Base-by-base conservation (phyloP, 2,797 vertebrate genomes). In the Siniperca obscura region DNA sequence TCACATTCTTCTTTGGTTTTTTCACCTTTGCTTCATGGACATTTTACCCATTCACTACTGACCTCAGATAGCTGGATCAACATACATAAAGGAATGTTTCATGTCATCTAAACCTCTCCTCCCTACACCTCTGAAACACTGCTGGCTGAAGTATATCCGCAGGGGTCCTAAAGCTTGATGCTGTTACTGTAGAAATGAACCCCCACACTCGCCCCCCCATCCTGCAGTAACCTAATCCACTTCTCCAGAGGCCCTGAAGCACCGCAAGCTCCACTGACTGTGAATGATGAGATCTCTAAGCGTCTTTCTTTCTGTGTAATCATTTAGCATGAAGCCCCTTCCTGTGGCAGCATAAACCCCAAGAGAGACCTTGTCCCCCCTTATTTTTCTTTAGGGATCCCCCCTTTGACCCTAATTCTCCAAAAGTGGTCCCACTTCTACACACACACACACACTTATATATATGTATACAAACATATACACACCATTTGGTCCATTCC, bases 271-370 rank as follows among this genome's bases (percentile, higher is more conserved):
- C 77, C 60, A 53, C 75, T 89, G 76, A 90, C 86, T 86, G 84
- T 90, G 87, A 93, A 85, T 48, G 84, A 90, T 92, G 86, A 81
- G 80, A 84, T 88, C 81, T 88, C 70, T 62, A 44, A 87, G 81
- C 40, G 13, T 79, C 85, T 70, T 78, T 77, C 52, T 77, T 66
- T 81, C 80, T 40, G 46, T 59, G 50, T 70, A 85, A 87, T 88
- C 79, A 88, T 83, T 90, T 80, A 93, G 50, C 59, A 80, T 83
- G 59, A 82, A 80, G 80, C 81, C 90, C 65, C 81, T 80, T 84
- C 64, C 76, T 81, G 66, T 75, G 70, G 80, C 81, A 86, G 82
- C 56, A 76, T 48, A 68, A 87, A 87, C 70, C 85, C 71, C 79
- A 13, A 1, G 72, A 85, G 81, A 81, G 30, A 68, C 27, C 46